Evolutionary conservation across 64 coral and sea anemone genomes (phyloP).

Genomic region (Trachythela sp.): DNA sequence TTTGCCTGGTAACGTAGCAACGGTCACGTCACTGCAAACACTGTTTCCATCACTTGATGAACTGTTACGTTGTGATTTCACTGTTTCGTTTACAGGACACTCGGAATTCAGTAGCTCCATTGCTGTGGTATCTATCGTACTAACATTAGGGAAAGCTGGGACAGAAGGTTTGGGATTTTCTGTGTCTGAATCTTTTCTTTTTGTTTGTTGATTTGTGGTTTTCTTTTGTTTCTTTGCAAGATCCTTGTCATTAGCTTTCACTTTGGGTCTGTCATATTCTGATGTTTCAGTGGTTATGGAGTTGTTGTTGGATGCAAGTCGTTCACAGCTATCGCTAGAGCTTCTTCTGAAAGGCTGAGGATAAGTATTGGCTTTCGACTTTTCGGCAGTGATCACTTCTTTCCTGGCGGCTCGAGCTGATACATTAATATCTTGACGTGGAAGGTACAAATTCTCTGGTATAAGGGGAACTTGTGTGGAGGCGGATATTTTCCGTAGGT

Average conservation of each 20-base stretch:
- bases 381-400: neutral
- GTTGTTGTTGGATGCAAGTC: slow-evolving; percentile 5
- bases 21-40: neutral
- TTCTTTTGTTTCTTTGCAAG: slow-evolving; percentile 6
- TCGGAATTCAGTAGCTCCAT: neutral
- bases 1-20: neutral
- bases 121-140: neutral
- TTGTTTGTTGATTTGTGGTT: neutral
- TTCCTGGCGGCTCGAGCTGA: neutral
- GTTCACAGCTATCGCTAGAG: neutral
- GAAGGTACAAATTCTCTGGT: neutral
- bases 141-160: neutral
- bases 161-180: neutral
- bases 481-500: slow-evolving; percentile 14
- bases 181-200: neutral
- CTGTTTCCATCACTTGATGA: neutral
- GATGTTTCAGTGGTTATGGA: neutral
- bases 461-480: neutral
- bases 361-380: neutral
- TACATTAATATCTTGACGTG: neutral
- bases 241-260: neutral
- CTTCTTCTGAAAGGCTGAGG: neutral
- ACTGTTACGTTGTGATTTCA: neutral
- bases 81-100: neutral
- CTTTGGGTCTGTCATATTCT: neutral